Percentiles rank a stretch among this genome's conserved stretches.
Conservation (phyloP, 2,113 vertebrate species). For the Chitala chitala region DNA sequence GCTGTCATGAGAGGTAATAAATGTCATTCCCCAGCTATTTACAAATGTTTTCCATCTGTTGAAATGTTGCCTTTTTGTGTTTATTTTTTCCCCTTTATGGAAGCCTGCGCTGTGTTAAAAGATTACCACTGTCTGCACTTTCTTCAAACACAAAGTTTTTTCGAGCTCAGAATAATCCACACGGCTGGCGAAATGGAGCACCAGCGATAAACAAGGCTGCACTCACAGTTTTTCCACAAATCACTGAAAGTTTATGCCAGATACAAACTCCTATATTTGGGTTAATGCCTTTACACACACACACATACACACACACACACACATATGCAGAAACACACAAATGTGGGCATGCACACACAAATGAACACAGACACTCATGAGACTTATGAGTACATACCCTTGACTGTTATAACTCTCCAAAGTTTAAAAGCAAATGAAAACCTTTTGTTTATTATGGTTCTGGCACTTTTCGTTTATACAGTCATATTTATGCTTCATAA, state of each 20-base stretch:
- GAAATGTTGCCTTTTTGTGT: constrained; percentile 9
- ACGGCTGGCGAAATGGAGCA: not conserved
- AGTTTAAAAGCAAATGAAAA: too few relatives aligned
- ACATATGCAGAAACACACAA: too few relatives aligned
- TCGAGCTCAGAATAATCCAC: constrained; percentile 3
- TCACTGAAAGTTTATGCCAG: not conserved
- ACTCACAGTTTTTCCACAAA: not conserved
- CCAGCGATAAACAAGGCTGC: not conserved
- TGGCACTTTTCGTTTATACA: too few relatives aligned
- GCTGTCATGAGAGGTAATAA: constrained; percentile 24
- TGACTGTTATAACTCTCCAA: too few relatives aligned
- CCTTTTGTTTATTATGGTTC: too few relatives aligned
- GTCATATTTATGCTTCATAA: too few relatives aligned
- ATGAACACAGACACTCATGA: too few relatives aligned
- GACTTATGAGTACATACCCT: too few relatives aligned
- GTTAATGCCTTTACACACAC: constrained; percentile 9
- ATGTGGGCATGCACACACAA: too few relatives aligned
- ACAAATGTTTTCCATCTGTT: constrained; percentile 14
- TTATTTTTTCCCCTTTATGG: constrained; percentile 3
- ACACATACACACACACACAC: not conserved
- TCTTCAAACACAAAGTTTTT: constrained; percentile 1
- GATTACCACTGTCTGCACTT: constrained; percentile 8
- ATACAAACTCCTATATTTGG: constrained; percentile 9
- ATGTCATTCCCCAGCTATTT: constrained; percentile 15
- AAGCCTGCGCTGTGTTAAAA: constrained; percentile 2